These are phyloP conservation scores for Prionailurus bengalensis DNA, from an alignment of 2,113 vertebrate genomes.

Conservation along the genomic window DNA sequence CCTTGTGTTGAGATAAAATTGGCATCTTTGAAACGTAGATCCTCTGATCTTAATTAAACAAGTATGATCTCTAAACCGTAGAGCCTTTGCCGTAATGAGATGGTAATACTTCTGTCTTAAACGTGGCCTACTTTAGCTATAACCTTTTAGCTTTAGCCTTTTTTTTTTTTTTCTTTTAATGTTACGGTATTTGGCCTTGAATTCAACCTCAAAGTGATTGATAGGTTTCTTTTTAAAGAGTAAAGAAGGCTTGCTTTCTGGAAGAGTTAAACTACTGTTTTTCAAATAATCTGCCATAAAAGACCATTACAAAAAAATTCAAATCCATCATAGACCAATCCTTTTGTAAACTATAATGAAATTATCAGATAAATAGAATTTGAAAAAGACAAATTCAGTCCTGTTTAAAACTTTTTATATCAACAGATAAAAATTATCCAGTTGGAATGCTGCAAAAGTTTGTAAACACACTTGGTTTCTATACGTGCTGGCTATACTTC, in stretches of 20 bases:
- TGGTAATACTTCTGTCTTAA: not conserved
- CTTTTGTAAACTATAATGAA: conserved; percentile 45
- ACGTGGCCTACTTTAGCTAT: not conserved
- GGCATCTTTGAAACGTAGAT: not conserved
- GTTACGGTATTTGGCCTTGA: not conserved
- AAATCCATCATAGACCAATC: not conserved
- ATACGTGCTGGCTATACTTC: accelerated
- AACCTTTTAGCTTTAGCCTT: not conserved
- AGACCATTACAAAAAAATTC: conserved; percentile 15
- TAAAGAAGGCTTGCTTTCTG: not conserved
- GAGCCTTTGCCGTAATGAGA: not conserved
- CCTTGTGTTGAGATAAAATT: not conserved
- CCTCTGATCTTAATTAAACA: conserved; percentile 22
- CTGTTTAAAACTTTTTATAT: not conserved
- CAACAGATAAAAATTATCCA: not conserved
- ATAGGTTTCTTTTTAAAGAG: conserved; percentile 23
- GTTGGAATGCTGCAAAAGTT: not conserved
- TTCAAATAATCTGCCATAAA: not conserved
- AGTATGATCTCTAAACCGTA: not conserved
- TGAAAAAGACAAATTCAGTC: not conserved
- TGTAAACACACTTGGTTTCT: not conserved
- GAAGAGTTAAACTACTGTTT: conserved; percentile 23
- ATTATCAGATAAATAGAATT: conserved; percentile 23
- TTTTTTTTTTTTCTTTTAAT: not conserved
- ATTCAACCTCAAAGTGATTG: not conserved